Evolutionary conservation across 2,797 vertebrate species (phyloP), one percentile per base, ranked within the genome.

Genomic region (Anolis apletophallus): DNA sequence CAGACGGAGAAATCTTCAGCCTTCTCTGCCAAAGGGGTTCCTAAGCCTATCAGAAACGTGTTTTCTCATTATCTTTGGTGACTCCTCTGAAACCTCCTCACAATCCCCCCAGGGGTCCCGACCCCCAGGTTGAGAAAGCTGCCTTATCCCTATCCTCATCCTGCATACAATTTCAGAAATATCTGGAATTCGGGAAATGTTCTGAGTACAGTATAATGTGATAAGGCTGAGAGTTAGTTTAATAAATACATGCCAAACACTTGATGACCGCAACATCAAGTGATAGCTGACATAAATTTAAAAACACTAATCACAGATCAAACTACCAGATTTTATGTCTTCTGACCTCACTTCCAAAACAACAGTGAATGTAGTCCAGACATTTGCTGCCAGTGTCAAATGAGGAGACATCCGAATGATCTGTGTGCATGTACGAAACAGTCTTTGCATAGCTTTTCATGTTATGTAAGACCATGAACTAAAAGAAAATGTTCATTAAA

Each of bases 121-220:
- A 40, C 40, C 40, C 40, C 40, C 40, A 40, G 40, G 5, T 40
- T 40, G 40, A 40, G 40, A 40, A 40, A 40, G 40, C 88, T 85
- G 16, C 69, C 72, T 0, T 36, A 90, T 10, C 11, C 3, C 26
- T 36, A 90, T 7, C 11, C 3, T 23, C 16, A 64, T 21, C 21
- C 74, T 23, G 11, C 12, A 36, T 71, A 34, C 0, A 1, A 4
- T 1, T 87, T 90, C 85, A 89, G 89, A 84, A 85, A 4, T 50
- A 81, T 32, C 57, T 91, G 90, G 85, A 87, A 88, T 81, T 88
- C 80, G 85, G 64, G 40, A 90, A 82, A 10, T 26, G 67, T 68
- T 71, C n/a, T 74, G 77, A 89, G 54, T 83, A 21, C 5, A 40
- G 40, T 68, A 81, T 21, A 82, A 12, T 64, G 16, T 23, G 32